phyloP scores from a whole-genome alignment of 2,113 vertebrate species.

The Cyprinodon tularosa region DNA sequence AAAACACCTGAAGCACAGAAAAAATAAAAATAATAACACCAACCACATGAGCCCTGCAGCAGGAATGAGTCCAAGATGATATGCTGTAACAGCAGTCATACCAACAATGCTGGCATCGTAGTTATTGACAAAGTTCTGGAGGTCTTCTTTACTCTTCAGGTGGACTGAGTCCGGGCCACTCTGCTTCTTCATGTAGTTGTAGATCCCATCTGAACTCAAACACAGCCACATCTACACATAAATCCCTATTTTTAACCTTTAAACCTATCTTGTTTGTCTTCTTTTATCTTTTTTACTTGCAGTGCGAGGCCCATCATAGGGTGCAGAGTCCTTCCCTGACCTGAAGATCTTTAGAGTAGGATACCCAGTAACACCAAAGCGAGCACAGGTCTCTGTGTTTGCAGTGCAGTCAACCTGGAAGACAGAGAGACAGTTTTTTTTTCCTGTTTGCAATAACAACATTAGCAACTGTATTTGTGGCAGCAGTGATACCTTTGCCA shows the following conservation, averaged over 20 bases:
- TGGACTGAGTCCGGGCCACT: slow-evolving; percentile 75
- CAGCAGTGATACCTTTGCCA: slow-evolving; percentile 74
- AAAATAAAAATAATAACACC: neutral
- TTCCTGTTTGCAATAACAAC: neutral
- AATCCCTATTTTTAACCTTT: neutral
- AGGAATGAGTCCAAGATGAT: neutral
- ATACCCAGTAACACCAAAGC: slow-evolving; percentile 74
- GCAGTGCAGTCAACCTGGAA: slow-evolving; percentile 78
- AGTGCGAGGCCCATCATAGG: slow-evolving; percentile 77
- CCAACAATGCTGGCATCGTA: slow-evolving; percentile 79
- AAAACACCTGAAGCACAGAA: slow-evolving; percentile 72
- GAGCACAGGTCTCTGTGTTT: slow-evolving; percentile 64
- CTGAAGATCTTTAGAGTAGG: slow-evolving; percentile 81
- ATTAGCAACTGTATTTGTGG: neutral
- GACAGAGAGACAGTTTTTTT: neutral
- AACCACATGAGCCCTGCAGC: neutral
- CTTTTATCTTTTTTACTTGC: slow-evolving; percentile 59
- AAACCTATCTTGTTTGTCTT: neutral
- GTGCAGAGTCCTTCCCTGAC: slow-evolving; percentile 68
- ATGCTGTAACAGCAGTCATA: slow-evolving; percentile 16
- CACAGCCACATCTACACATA: neutral
- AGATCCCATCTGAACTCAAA: slow-evolving; percentile 73
- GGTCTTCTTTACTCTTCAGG: slow-evolving; percentile 64
- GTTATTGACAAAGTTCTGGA: slow-evolving; percentile 72
- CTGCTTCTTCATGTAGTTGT: slow-evolving; percentile 78